Conservation (phyloP, 2,797 vertebrate species). For the Oophaga sylvatica region DNA sequence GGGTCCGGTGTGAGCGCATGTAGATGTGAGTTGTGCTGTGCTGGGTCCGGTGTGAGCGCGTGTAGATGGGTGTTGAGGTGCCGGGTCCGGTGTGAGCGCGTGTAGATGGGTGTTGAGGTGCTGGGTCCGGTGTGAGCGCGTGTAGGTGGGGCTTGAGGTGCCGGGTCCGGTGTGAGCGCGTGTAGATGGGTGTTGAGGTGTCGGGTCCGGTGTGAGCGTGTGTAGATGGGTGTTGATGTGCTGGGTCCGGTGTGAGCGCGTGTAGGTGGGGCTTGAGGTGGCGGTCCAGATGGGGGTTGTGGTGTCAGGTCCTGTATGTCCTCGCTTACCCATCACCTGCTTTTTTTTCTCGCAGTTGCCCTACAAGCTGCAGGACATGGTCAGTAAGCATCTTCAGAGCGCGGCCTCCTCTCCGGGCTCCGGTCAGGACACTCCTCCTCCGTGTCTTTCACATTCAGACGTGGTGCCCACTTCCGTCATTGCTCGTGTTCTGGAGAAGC, state of each 20-base stretch:
- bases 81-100: neutral
- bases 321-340: neutral
- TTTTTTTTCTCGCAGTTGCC: constrained; percentile 79
- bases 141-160: too few relatives aligned
- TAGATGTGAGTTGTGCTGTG: too few relatives aligned
- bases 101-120: too few relatives aligned
- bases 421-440: constrained; percentile 76
- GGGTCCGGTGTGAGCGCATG: too few relatives aligned
- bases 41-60: too few relatives aligned
- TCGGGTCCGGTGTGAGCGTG: too few relatives aligned
- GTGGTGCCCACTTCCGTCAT: constrained; percentile 94
- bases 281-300: too few relatives aligned
- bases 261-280: too few relatives aligned
- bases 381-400: constrained; percentile 91
- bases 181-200: neutral
- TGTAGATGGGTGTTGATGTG: too few relatives aligned
- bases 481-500: constrained; percentile 93
- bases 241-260: too few relatives aligned
- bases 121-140: too few relatives aligned
- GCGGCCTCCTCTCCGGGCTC: constrained; percentile 75
- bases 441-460: constrained; percentile 83
- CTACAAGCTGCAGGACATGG: constrained; percentile 96
- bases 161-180: neutral
- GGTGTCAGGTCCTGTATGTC: too few relatives aligned
- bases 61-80: accelerated